These are phyloP conservation scores for Mystacornis crossleyi DNA, from an alignment of 2,113 vertebrate genomes.

Conservation along the genomic window DNA sequence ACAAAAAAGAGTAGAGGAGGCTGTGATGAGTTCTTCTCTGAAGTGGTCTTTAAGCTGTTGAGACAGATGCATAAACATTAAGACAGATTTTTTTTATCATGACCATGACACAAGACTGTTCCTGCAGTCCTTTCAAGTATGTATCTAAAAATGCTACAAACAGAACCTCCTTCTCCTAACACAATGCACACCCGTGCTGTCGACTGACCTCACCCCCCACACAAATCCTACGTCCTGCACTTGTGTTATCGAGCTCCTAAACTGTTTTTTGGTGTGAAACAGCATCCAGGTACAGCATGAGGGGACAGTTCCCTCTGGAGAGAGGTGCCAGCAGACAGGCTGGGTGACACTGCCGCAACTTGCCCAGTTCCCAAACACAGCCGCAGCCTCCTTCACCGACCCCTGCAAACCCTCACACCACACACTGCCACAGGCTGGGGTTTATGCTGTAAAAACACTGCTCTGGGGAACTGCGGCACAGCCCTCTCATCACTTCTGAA, in stretches of 20 bases:
- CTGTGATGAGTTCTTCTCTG: background rate
- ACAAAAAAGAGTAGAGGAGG: background rate
- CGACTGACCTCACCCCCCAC: fast-evolving
- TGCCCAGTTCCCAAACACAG: background rate
- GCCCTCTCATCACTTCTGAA: background rate
- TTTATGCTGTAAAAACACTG: background rate
- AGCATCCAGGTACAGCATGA: background rate
- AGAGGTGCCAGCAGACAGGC: background rate
- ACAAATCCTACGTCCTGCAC: background rate
- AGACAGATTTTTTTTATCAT: background rate
- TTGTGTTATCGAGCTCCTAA: background rate
- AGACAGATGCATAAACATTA: background rate
- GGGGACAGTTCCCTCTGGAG: background rate
- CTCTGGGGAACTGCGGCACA: background rate
- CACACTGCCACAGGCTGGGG: fast-evolving
- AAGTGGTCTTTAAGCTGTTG: background rate
- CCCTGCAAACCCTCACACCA: background rate
- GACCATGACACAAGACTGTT: background rate
- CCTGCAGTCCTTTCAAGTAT: background rate
- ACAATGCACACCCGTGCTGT: fast-evolving
- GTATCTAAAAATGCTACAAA: background rate
- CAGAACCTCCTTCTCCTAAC: background rate
- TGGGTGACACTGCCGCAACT: background rate
- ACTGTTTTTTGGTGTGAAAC: background rate
- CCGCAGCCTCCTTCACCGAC: background rate